These are phyloP conservation scores for Epiblema foenella DNA, from an alignment of 2,888 invertebrate species.

Conservation along the genomic window DNA sequence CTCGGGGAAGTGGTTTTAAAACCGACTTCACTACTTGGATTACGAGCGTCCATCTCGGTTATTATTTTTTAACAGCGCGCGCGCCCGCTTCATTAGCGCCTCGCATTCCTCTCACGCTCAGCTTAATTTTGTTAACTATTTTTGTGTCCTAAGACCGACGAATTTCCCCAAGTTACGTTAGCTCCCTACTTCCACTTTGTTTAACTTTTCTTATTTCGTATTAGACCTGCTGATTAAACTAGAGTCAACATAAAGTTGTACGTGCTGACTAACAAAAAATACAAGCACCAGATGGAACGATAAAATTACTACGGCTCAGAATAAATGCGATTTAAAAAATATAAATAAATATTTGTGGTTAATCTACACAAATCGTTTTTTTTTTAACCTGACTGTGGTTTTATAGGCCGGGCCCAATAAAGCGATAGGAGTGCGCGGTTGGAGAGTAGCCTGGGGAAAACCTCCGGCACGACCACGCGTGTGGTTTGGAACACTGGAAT, in stretches of 20 bases:
- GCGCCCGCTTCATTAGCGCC: slow-evolving; percentile 67
- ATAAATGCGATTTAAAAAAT: no score
- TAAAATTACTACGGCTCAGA: not conserved
- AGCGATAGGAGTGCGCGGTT: no score
- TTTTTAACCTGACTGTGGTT: no score
- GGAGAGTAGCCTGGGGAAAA: no score
- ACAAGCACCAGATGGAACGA: not conserved
- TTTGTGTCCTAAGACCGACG: slow-evolving; percentile 67
- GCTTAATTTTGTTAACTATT: slow-evolving; percentile 78
- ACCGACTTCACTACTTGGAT: slow-evolving; percentile 45
- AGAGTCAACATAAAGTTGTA: slow-evolving; percentile 16
- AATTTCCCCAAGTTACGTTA: slow-evolving; percentile 59
- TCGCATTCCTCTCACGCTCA: slow-evolving; percentile 63
- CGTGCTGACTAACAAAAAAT: slow-evolving; percentile 8
- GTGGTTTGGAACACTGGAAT: no score
- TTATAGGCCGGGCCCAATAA: no score
- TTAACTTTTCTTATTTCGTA: slow-evolving; percentile 54
- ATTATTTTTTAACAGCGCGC: slow-evolving; percentile 52
- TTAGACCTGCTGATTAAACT: slow-evolving; percentile 35
- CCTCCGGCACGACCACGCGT: no score
- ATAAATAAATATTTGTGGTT: slow-evolving; percentile 25
- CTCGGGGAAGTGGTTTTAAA: slow-evolving; percentile 24
- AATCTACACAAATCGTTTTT: no score
- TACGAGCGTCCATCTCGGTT: slow-evolving; percentile 46
- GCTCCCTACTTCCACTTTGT: slow-evolving; percentile 54